Evolutionary conservation across 2,113 vertebrate species (phyloP).

Genomic region (Leptosomus discolor): DNA sequence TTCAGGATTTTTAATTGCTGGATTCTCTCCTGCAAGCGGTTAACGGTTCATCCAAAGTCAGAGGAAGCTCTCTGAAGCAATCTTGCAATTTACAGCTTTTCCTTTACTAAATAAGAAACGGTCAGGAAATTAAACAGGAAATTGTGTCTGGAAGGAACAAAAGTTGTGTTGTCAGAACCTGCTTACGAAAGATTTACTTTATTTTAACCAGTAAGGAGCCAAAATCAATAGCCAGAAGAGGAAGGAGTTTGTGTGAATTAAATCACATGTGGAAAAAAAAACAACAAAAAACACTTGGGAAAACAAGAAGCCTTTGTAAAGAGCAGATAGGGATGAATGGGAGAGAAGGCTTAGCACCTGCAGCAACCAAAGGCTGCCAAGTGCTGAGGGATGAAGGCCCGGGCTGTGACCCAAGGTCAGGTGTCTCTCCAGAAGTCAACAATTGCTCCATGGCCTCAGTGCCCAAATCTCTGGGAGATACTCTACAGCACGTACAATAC

Average conservation of each 20-base stretch:
- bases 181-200: slow-evolving; percentile 41
- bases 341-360: neutral
- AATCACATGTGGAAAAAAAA: neutral
- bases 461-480: neutral
- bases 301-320: slow-evolving; percentile 33
- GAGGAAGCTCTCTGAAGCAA: slow-evolving; percentile 26
- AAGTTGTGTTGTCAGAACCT: slow-evolving; percentile 31
- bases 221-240: slow-evolving; percentile 33
- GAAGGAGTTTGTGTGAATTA: slow-evolving; percentile 26
- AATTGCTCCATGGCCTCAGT: accelerated
- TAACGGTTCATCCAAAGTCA: neutral
- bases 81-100: slow-evolving; percentile 53
- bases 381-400: neutral
- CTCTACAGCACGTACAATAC: neutral
- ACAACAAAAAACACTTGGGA: neutral
- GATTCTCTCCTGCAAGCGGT: neutral
- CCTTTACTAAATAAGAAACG: slow-evolving; percentile 18
- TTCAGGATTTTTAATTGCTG: neutral
- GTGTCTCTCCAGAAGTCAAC: neutral
- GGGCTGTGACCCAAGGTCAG: neutral
- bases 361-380: neutral
- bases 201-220: slow-evolving; percentile 36
- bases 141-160: slow-evolving; percentile 60
- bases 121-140: slow-evolving; percentile 65
- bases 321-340: neutral